Evolutionary conservation across 2,888 invertebrate species (phyloP).

Genomic region (Tachystola acroxantha): DNA sequence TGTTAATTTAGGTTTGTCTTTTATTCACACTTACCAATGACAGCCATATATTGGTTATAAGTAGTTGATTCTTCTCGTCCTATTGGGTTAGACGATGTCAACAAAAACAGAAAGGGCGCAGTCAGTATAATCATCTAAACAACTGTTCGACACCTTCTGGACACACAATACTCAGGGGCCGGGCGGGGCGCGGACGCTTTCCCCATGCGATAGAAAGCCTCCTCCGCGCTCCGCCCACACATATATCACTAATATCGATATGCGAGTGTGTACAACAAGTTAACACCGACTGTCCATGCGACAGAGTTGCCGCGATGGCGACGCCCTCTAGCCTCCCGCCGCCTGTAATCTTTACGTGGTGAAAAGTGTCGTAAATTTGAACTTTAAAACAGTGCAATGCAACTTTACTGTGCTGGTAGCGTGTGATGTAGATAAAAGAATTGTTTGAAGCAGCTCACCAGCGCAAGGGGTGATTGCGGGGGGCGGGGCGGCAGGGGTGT

Average conservation of each 20-base stretch:
- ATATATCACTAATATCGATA: conserved; percentile 51
- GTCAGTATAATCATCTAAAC: conserved; percentile 72
- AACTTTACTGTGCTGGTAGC: conserved; percentile 29
- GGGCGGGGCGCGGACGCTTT: conserved; percentile 44
- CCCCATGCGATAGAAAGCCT: conserved; percentile 43
- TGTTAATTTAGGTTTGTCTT: conserved; percentile 74
- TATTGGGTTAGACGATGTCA: conserved; percentile 84
- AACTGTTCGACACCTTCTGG: conserved; percentile 57
- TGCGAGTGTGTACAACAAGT: conserved; percentile 60
- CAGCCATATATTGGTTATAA: conserved; percentile 97
- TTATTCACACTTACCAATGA: conserved; percentile 91
- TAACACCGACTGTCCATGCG: conserved; percentile 74
- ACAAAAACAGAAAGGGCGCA: conserved; percentile 83
- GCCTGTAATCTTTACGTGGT: conserved; percentile 22
- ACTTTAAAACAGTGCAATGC: conserved; percentile 16
- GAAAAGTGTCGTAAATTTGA: conserved; percentile 12
- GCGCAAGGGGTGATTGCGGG: conserved; percentile 7
- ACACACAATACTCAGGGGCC: conserved; percentile 50
- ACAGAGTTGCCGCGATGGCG: conserved; percentile 64
- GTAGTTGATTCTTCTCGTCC: conserved; percentile 97
- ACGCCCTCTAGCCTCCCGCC: conserved; percentile 63
- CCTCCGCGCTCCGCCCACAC: conserved; percentile 55
- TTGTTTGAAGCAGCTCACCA: background rate
- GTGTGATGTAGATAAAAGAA: conserved; percentile 17
- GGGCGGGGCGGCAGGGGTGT: conserved; percentile 49